Evolutionary conservation across 2,888 invertebrate genomes (phyloP), one percentile per base, ranked within the genome.

Genomic region (Cheilosia impressa): DNA sequence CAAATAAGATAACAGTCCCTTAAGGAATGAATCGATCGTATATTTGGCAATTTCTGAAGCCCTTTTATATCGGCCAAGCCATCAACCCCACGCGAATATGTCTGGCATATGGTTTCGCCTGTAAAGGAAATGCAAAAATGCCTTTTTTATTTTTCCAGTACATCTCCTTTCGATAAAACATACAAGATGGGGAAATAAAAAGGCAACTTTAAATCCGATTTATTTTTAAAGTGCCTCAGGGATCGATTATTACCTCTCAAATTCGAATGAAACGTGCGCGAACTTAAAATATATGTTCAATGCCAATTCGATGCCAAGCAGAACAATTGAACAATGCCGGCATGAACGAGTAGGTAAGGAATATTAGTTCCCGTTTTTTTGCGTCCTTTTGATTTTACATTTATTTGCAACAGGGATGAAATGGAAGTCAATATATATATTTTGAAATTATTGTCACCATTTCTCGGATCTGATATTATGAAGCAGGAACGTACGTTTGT

Each of bases 201-300:
- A 60, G 80, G 88, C 89, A 89, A 89, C 89, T 89, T 89, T 88
- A 89, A 90, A 91, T 89, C 90, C 90, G 92, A 92, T 92, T 92
- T 92, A 91, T 91, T 88, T 88, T 88, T 88, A 92, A 92, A 92
- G 91, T 92, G 91, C 91, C 91, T 92, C 91, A 89, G 92, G 91
- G 92, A 92, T 92, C 91, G 92, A 92, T 92, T 92, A 92, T 91
- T 92, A 90, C 92, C 91, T 91, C 91, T 92, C 91, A 92, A 92
- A 92, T 90, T 91, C 91, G 90, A 90, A 91, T 91, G 91, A 91
- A 91, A 91, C 91, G 91, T 91, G 91, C 91, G 90, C 90, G 89
- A 85, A 85, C 81, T 81, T 81, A 85, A 85, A 85, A 85, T 72
- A 85, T 80, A 71, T 76, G 73, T 80, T 75, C 69, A 53, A 69